Conservation (phyloP, 2,113 vertebrate genomes). For the Accipiter virgatus region DNA sequence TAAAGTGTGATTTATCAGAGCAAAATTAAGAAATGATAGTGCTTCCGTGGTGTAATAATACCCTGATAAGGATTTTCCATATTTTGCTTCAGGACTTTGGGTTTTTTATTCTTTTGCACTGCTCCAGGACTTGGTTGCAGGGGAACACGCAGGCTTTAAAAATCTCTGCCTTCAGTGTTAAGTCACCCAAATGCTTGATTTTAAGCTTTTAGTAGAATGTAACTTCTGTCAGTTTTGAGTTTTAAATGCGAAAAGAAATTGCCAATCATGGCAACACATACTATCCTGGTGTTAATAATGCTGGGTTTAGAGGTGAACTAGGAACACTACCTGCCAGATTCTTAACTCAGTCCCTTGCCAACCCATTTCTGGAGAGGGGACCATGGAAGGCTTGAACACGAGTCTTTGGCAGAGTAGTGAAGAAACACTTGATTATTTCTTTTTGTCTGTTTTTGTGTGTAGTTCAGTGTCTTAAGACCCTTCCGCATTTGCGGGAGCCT, state of each 20-base stretch:
- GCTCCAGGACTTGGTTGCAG: background rate
- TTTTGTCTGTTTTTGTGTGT: background rate
- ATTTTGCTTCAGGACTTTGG: background rate
- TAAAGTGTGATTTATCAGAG: background rate
- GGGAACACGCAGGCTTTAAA: background rate
- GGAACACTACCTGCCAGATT: background rate
- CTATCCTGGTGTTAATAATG: background rate
- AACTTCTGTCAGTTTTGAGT: background rate
- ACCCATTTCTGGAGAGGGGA: background rate
- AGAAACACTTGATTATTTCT: background rate
- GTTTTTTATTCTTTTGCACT: background rate
- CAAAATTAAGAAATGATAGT: background rate
- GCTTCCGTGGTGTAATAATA: background rate
- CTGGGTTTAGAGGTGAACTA: background rate
- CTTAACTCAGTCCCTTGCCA: background rate
- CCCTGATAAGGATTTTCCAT: background rate
- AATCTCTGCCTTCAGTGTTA: background rate
- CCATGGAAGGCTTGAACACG: background rate
- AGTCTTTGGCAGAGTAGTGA: background rate
- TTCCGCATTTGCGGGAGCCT: background rate
- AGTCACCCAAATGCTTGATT: background rate
- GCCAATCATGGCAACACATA: fast-evolving
- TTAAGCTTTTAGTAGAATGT: background rate
- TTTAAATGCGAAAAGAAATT: background rate
- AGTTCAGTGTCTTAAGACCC: background rate